Base-by-base conservation (phyloP, 2,113 vertebrate genomes). In the Pterocles orientalis region DNA sequence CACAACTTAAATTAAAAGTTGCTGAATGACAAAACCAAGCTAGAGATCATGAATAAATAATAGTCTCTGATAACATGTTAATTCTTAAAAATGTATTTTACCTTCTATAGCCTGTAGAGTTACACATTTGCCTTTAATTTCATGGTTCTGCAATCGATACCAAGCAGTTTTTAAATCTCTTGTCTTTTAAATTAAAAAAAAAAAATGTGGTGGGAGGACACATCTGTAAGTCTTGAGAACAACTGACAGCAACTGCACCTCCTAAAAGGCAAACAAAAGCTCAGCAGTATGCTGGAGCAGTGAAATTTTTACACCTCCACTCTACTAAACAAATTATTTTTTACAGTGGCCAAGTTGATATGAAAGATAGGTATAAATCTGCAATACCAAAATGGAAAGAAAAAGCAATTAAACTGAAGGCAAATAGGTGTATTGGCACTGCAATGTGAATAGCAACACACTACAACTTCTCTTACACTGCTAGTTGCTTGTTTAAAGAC, bases 151-250 rank as follows among this genome's bases (percentile, higher is more conserved):
- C 25, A 50, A 45, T 12, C 43, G 81, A 33, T 53, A 78, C 18
- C 26, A 73, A 43, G n/a, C 25, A 58, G 5, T 34, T 70, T 66
- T 54, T 41, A 14, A 26, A 34, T 18, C 10, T 31, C 2, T 1
- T 60, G 24, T 20, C 21, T 76, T 81, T 16, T 31, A 53, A 57
- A 41, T 41, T 53, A 83, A 45, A 72, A 64, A 18, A 29, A 11
- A 5, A 31, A 47, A n/a, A 0, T 3, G 47, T 3, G 6, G 7
- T 4, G 12, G 28, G n/a, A 87, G 8, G 19, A 61, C 3, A 0
- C 12, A 58, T 14, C 14, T 41, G 5, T 31, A 66, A 12, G 3
- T 31, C 36, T 68, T 33, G 36, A 86, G 31, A 72, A 68, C n/a
- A 88, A 65, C 7, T 4, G 23, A 50, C n/a, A 79, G 43, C 50